A percentile compares a stretch with the other conserved stretches of the same genome.
Conservation (phyloP, 2,797 vertebrate species). For the Miichthys miiuy region DNA sequence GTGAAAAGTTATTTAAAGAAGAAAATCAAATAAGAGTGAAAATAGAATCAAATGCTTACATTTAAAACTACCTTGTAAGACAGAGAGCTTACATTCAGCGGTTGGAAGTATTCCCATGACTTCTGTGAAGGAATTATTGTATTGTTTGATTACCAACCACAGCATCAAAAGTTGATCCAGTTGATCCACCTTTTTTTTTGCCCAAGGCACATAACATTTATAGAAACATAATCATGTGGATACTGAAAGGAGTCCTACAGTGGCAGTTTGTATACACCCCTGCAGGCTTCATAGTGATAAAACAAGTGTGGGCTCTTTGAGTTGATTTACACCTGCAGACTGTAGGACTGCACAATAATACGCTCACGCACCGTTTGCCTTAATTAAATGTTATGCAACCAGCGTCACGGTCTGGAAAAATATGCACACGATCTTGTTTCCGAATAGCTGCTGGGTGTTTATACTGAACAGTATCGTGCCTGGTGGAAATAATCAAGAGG, state of each 20-base stretch:
- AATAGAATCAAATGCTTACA: not conserved
- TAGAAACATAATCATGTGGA: too few relatives aligned
- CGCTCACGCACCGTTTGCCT: not conserved
- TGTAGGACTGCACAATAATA: not conserved
- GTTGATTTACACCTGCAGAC: not conserved
- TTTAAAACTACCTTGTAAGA: too few relatives aligned
- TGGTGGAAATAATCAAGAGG: not conserved
- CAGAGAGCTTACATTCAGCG: too few relatives aligned
- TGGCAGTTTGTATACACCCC: too few relatives aligned
- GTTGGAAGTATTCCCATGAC: too few relatives aligned
- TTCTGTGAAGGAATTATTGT: too few relatives aligned
- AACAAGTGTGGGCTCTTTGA: not conserved
- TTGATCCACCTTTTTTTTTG: not conserved
- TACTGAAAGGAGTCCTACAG: not conserved
- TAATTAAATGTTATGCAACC: not conserved
- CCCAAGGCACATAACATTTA: too few relatives aligned
- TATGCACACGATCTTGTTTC: too few relatives aligned
- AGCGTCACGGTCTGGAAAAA: not conserved
- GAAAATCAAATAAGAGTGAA: not conserved
- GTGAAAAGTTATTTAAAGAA: too few relatives aligned
- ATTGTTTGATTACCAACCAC: too few relatives aligned
- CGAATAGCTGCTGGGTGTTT: not conserved
- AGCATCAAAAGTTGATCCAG: not conserved
- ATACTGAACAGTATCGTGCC: too few relatives aligned
- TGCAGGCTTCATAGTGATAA: not conserved